These are phyloP conservation scores for Macroteleia sp. DNA, from an alignment of 2,888 invertebrate species.

Conservation along the genomic window DNA sequence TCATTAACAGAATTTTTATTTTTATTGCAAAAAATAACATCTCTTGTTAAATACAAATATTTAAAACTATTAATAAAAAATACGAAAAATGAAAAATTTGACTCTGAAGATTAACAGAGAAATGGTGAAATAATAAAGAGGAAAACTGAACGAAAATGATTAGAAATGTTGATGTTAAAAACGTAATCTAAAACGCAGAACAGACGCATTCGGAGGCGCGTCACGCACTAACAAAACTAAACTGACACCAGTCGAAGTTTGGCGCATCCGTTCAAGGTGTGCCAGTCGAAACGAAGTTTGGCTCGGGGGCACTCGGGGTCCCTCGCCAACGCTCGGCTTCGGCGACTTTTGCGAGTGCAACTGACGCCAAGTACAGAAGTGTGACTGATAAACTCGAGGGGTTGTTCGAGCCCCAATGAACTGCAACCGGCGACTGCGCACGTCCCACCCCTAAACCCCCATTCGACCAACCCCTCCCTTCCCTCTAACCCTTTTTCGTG, in stretches of 20 bases:
- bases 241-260: conserved; percentile 64
- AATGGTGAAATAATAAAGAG: no score
- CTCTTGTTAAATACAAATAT: no score
- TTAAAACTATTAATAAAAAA: no score
- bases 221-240: conserved; percentile 71
- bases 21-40: no score
- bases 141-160: no score
- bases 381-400: conserved; percentile 56
- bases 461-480: conserved; percentile 22
- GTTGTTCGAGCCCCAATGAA: conserved; percentile 48
- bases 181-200: conserved; percentile 37
- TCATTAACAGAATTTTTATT: no score
- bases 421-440: conserved; percentile 48
- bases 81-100: no score
- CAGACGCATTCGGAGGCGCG: conserved; percentile 69
- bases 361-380: conserved; percentile 59
- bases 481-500: conserved; percentile 25
- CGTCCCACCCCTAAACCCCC: conserved; percentile 26
- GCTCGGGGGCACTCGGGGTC: conserved; percentile 67
- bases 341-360: conserved; percentile 69
- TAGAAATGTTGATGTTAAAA: background rate
- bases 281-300: conserved; percentile 54
- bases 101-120: no score
- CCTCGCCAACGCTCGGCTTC: conserved; percentile 68
- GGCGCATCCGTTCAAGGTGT: conserved; percentile 62